Conservation (phyloP, 2,888 invertebrate genomes). For the Chironomus riparius region DNA sequence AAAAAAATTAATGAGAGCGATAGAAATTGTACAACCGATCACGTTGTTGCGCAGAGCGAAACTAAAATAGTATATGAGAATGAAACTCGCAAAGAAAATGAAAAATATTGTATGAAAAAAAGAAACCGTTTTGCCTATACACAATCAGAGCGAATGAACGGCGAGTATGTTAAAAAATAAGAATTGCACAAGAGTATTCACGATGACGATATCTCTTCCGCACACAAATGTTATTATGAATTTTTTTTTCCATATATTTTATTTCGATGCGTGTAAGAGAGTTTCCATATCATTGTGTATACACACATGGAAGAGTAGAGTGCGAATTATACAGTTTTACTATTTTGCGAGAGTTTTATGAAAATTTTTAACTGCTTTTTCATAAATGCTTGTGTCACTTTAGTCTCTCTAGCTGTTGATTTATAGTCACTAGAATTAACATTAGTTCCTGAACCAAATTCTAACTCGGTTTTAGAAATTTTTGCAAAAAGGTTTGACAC, state of each 20-base stretch:
- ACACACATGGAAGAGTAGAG: too few relatives aligned
- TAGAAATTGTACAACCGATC: conserved; percentile 15
- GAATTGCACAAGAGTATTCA: conserved; percentile 7
- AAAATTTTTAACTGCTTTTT: not conserved
- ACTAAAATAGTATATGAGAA: conserved; percentile 23
- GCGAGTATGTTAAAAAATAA: not conserved
- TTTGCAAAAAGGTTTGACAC: too few relatives aligned
- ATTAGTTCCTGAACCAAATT: too few relatives aligned
- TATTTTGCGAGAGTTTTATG: too few relatives aligned
- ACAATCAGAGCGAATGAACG: not conserved
- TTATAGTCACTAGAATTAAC: too few relatives aligned
- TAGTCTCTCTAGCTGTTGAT: too few relatives aligned
- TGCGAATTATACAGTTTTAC: too few relatives aligned
- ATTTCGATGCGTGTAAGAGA: not conserved
- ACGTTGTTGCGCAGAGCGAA: conserved; percentile 5
- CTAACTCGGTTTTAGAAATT: too few relatives aligned
- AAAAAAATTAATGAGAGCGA: not conserved
- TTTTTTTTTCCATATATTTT: not conserved
- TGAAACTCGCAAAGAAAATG: not conserved
- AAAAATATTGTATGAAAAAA: not conserved
- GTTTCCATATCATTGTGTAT: not conserved
- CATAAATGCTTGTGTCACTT: not conserved
- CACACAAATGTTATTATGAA: not conserved
- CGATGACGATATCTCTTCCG: conserved; percentile 15
- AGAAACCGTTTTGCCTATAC: not conserved